These are phyloP conservation scores for Enteromius thamalakanensis DNA, from an alignment of 2,797 vertebrate genomes.

Conservation along the genomic window DNA sequence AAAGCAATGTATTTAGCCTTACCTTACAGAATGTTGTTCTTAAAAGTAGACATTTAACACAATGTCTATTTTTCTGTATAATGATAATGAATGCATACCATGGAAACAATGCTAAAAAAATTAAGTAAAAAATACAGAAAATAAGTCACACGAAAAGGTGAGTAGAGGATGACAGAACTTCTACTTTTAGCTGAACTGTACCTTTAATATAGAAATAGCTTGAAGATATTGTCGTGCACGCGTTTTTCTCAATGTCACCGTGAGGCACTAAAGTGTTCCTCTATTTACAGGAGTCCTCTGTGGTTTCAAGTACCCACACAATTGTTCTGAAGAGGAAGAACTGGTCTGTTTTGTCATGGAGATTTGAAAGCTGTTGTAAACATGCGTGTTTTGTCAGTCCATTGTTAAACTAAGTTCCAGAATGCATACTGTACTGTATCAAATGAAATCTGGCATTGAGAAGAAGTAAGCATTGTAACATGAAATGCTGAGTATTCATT, in stretches of 20 bases:
- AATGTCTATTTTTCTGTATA: background rate
- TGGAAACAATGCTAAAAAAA: background rate
- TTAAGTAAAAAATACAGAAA: background rate
- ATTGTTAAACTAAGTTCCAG: constrained; percentile 1
- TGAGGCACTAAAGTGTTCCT: background rate
- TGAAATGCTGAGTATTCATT: background rate
- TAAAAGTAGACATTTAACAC: background rate
- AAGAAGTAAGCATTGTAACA: background rate
- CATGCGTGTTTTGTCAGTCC: background rate
- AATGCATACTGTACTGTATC: background rate
- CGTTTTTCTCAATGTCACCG: background rate
- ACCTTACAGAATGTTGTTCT: background rate
- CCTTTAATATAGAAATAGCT: constrained; percentile 8
- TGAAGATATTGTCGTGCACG: background rate
- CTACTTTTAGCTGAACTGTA: background rate
- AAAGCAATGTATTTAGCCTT: background rate
- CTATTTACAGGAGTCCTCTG: background rate
- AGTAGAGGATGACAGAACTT: background rate
- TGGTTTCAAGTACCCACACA: background rate
- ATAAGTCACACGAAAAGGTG: background rate
- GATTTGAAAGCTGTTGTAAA: constrained; percentile 11
- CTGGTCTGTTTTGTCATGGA: constrained; percentile 4
- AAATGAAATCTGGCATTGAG: background rate
- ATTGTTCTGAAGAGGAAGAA: constrained; percentile 7
- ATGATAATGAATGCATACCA: background rate